These are phyloP conservation scores for Nomia melanderi DNA, from an alignment of 1,140 invertebrate genomes.

Conservation along the genomic window DNA sequence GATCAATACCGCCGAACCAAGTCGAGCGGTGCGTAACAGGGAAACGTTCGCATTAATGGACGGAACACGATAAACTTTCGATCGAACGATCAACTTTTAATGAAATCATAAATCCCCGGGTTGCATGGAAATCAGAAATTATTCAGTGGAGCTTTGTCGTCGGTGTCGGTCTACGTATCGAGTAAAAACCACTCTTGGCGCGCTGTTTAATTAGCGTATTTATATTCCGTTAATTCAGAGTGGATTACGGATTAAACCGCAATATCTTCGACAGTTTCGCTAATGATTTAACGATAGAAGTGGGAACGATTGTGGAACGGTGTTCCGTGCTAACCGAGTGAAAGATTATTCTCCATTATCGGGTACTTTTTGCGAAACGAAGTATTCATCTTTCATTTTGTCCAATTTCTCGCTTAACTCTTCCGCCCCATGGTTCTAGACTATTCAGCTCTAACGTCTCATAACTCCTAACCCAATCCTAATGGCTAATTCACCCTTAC, in stretches of 20 bases:
- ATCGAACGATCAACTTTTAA: conserved; percentile 3
- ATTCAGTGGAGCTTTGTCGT: neutral
- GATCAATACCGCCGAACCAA: conserved; percentile 11
- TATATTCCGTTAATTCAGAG: neutral
- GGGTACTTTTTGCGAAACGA: no score
- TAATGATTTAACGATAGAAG: no score
- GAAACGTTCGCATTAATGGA: neutral
- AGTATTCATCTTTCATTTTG: no score
- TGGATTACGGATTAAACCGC: neutral
- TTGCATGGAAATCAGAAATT: neutral
- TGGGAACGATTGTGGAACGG: no score
- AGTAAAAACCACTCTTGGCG: neutral
- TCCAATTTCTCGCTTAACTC: no score
- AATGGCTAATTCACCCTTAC: neutral
- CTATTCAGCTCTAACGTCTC: neutral
- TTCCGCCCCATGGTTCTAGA: no score
- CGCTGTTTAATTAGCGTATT: neutral
- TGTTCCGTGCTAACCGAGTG: no score
- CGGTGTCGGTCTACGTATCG: neutral
- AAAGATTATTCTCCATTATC: no score
- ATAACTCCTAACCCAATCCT: neutral
- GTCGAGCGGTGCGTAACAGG: neutral
- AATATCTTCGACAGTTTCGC: neutral
- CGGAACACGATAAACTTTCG: neutral
- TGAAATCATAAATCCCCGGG: neutral